Base-by-base conservation (phyloP, 2,797 vertebrate genomes). In the Poeciliopsis gracilis region DNA sequence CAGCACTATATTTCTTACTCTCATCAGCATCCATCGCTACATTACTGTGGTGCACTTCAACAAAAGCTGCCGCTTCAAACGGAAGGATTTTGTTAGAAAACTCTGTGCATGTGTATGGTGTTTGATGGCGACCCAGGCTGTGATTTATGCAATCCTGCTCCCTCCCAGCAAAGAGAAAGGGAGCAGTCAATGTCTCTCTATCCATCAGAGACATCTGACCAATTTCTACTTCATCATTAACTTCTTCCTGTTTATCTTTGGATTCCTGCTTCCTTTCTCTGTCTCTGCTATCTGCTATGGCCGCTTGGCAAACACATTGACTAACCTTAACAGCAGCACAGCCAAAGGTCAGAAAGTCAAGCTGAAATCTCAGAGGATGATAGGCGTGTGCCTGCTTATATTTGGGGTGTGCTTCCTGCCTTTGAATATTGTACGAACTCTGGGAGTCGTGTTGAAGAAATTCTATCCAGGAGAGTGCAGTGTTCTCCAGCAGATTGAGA, bases 11-110 rank as follows among this genome's bases (percentile, higher is more conserved):
- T 96, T 96, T 82, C 94, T 96, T 79, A 95, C 89, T 90, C 88
- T 96, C 53, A 94, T 96, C 83, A 95, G 95, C 73, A 36, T 95
- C 41, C 95, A 96, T 73, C 84, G 94, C 4, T 96, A 95, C 36
- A 75, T 88, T 25, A 87, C 85, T 0, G 88, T 95, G 0, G 93
- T 93, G 33, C 86, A 76, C 38, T 95, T 92, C 73, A 95, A 88
- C 23, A 90, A 74, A 77, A 83, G 74, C 13, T 91, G 83, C 0
- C 4, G 77, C n/a, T 91, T 95, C 83, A 95, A 95, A 73, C 83
- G 47, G 1, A 95, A 84, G 69, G 33, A 25, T 3, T 96, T 94
- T 74, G 76, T 95, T 7, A 91, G 76, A 46, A 96, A 92, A 83
- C 82, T 96, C 16, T 93, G 93, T 69, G 78, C 77, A 25, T 85